Conservation (phyloP, 2,888 invertebrate species). For the Callyntrura sp. region DNA sequence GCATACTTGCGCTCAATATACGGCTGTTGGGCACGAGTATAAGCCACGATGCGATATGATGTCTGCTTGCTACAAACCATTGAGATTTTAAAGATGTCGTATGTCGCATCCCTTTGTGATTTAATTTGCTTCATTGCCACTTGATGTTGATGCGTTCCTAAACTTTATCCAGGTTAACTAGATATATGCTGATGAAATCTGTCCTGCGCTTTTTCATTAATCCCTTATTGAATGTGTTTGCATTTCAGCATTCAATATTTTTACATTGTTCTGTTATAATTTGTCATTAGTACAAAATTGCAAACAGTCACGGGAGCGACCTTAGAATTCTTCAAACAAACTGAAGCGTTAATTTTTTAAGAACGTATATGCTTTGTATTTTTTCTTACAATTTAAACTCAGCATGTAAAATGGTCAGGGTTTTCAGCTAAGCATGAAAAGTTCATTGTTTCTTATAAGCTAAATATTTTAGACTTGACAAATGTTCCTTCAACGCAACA, state of each 20-base stretch:
- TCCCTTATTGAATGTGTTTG: neutral
- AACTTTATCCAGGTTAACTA: neutral
- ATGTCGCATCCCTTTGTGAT: slow-evolving; percentile 53
- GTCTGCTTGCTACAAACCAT: no score
- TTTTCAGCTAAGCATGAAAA: no score
- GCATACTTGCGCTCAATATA: slow-evolving; percentile 48
- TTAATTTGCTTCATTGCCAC: slow-evolving; percentile 1
- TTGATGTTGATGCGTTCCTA: neutral
- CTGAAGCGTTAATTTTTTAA: slow-evolving; percentile 52
- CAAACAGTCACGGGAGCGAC: neutral
- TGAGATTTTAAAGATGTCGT: neutral
- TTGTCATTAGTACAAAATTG: neutral
- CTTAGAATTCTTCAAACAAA: slow-evolving; percentile 14
- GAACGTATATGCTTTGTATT: neutral
- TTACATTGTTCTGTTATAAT: no score
- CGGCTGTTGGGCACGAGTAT: neutral
- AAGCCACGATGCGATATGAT: neutral
- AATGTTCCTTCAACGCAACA: no score
- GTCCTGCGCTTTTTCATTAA: neutral
- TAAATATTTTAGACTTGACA: no score
- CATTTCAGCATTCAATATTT: neutral
- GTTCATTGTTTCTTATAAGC: no score
- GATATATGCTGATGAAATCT: no score
- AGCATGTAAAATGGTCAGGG: no score
- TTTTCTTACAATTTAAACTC: no score